Evolutionary conservation across 2,888 invertebrate species (phyloP), one percentile per base, ranked within the genome.

Genomic region (Aphelenchoides bicaudatus): DNA sequence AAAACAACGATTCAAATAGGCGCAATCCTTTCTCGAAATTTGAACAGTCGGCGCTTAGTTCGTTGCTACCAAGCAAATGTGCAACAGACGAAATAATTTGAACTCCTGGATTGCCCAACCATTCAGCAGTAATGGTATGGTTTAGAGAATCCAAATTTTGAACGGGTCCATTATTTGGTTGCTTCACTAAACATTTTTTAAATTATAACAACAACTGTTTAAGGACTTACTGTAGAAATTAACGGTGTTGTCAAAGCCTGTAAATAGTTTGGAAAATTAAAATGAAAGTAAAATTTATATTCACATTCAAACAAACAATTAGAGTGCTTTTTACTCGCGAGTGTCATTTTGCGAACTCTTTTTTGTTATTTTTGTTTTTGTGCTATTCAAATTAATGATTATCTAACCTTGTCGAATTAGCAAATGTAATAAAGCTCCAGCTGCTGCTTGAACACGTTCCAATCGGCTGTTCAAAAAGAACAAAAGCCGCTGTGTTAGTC

Each of bases 81-180:
- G 93, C 93, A 13, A 94, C 90, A 0, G 92, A 90, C 74, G 94
- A 91, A 65, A 93, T 92, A 30, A 92, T 90, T 87, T 88, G 81
- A 19, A 81, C 78, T 46, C 65, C 63, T 4, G 67, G 63, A 16
- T 63, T 49, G 3, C 67, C 67, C 3, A 66, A 51, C 31, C 56
- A 31, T 27, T 63, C 63, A 13, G 56, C 31, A 27, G 50, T 19
- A 6, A 43, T n/a, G 23, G 6, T 10, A n/a, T 19, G 16, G 43
- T 43, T 19, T 6, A 10, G 16, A 19, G 23, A 6, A 10, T 6
- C 6, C 6, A 21, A 8, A 43, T 19, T n/a, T 43, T 43, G 43
- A 13, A 13, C 16, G 34, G 13, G 13, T 34, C 13, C 13, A 34
- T 34, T 13, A 21, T 43, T 43, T 43, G 43, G 21, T 43, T 6